Percentiles rank a stretch among this genome's conserved stretches.
phyloP scores from a whole-genome alignment of 2,113 vertebrate species.

The Hyperoodon ampullatus region DNA sequence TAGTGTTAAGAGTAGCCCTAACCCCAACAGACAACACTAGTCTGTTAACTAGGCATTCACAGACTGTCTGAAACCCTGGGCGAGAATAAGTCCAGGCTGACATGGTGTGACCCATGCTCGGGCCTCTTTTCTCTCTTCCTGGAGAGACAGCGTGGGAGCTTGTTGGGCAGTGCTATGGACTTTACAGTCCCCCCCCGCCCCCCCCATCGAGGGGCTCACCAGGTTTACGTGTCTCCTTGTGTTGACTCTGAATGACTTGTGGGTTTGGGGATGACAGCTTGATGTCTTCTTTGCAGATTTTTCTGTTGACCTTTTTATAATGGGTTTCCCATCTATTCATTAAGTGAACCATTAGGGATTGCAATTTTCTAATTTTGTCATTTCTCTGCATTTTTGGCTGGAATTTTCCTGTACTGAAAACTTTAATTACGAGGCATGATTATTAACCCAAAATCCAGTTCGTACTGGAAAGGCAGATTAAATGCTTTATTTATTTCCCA shows the following conservation, averaged over 20 bases:
- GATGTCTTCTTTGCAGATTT: neutral
- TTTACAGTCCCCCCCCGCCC: neutral
- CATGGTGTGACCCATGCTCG: neutral
- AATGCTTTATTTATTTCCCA: neutral
- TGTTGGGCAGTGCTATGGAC: neutral
- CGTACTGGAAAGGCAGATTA: neutral
- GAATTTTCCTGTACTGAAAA: neutral
- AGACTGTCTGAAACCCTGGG: neutral
- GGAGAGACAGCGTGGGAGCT: neutral
- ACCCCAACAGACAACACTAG: neutral
- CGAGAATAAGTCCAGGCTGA: neutral
- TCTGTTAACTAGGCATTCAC: neutral
- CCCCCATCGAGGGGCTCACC: neutral
- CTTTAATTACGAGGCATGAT: neutral
- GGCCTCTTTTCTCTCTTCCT: neutral
- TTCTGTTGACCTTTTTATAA: neutral
- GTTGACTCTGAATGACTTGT: neutral
- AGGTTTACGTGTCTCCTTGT: neutral
- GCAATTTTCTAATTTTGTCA: neutral
- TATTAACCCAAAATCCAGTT: neutral
- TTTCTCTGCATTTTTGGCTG: neutral
- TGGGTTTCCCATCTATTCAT: neutral
- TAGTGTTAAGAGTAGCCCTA: neutral
- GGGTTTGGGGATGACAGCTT: neutral
- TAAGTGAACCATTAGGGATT: neutral